Conservation (phyloP, 2,113 vertebrate species). For the Puffinus mauretanicus region DNA sequence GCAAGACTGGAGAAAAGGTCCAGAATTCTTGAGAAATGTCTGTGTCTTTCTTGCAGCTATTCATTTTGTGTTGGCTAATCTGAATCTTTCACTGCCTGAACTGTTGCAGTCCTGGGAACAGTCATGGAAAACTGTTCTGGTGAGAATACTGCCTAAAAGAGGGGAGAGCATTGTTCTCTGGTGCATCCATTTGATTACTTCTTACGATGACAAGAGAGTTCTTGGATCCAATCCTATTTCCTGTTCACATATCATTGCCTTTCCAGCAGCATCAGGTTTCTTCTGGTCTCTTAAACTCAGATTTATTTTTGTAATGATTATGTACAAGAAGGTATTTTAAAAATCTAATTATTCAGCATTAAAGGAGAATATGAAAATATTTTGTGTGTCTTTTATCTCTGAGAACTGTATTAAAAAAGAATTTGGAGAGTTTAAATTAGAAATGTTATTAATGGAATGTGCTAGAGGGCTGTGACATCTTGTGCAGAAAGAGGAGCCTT, state of each 20-base stretch:
- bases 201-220: background rate
- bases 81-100: background rate
- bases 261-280: background rate
- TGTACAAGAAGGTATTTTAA: background rate
- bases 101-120: background rate
- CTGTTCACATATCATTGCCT: background rate
- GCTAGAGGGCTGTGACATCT: background rate
- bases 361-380: background rate
- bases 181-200: background rate
- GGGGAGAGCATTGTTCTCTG: background rate
- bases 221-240: background rate
- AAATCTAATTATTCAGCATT: background rate
- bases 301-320: background rate
- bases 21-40: background rate
- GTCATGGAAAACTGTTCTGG: background rate
- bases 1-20: background rate
- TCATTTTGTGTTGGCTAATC: background rate
- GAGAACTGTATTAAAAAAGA: background rate
- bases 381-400: background rate
- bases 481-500: background rate
- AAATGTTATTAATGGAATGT: background rate
- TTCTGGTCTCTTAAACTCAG: background rate
- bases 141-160: background rate
- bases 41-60: background rate
- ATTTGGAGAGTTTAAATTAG: background rate